A percentile compares a stretch with the other conserved stretches of the same genome.
Conservation (phyloP, 2,888 invertebrate genomes). For the Andrena chrysosceles region DNA sequence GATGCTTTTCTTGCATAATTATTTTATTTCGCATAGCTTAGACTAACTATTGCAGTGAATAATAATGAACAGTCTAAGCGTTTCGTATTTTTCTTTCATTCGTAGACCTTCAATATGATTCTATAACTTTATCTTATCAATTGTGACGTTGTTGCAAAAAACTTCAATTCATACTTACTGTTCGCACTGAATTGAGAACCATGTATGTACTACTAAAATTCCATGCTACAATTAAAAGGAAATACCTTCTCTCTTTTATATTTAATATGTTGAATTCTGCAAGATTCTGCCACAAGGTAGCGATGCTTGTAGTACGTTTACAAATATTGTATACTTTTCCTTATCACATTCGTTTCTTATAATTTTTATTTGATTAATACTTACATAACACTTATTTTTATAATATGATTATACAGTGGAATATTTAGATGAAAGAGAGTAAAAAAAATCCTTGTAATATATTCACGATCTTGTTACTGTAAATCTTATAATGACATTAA, state of each 20-base stretch:
- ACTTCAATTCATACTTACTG: conserved; percentile 34
- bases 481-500: conserved; percentile 53
- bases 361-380: conserved; percentile 45
- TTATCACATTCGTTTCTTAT: conserved; percentile 37
- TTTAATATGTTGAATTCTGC: conserved; percentile 47
- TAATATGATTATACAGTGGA: conserved; percentile 40
- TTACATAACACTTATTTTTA: conserved; percentile 46
- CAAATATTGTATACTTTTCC: conserved; percentile 40
- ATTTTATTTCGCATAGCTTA: conserved; percentile 39
- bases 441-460: conserved; percentile 48
- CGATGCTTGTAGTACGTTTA: conserved; percentile 33
- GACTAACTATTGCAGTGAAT: conserved; percentile 35
- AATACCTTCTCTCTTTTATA: conserved; percentile 17
- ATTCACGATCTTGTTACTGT: conserved; percentile 52
- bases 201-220: conserved; percentile 25
- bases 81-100: conserved; percentile 42
- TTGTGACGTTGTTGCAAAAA: conserved; percentile 19
- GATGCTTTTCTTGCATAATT: conserved; percentile 41
- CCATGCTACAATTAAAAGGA: conserved; percentile 3
- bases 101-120: conserved; percentile 33
- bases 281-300: conserved; percentile 22
- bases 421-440: conserved; percentile 33
- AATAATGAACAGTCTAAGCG: conserved; percentile 40
- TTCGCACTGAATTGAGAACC: conserved; percentile 11
- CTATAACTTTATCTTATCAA: conserved; percentile 29